These are phyloP conservation scores for Aldrovandia affinis DNA, from an alignment of 2,797 vertebrate species.

Conservation along the genomic window DNA sequence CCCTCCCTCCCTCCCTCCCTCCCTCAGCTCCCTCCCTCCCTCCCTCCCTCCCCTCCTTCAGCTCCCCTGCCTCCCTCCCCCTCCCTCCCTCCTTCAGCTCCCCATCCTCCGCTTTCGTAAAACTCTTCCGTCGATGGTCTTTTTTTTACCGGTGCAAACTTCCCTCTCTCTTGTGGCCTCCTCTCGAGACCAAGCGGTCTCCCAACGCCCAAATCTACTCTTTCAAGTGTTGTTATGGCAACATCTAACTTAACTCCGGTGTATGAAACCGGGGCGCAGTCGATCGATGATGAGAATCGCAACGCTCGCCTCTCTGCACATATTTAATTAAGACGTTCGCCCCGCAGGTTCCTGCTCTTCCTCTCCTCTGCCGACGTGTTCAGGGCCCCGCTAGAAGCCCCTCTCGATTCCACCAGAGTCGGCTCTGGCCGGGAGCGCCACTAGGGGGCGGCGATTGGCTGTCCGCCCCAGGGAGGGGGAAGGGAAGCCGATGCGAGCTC, in stretches of 20 bases:
- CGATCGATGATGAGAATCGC: slow-evolving; percentile 47
- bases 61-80: too few species aligned
- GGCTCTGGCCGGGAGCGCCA: background rate
- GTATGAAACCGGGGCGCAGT: slow-evolving; percentile 42
- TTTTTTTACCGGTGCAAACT: slow-evolving; percentile 24
- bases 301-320: slow-evolving; percentile 35
- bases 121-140: slow-evolving; percentile 34
- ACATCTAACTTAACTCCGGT: slow-evolving; percentile 46
- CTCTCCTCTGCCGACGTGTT: background rate
- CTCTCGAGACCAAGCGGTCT: slow-evolving; percentile 34
- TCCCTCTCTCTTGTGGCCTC: slow-evolving; percentile 25
- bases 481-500: too few species aligned
- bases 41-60: background rate
- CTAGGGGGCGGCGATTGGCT: too few species aligned
- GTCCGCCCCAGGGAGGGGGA: too few species aligned
- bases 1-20: too few species aligned
- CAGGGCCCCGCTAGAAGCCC: background rate
- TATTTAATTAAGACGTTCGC: slow-evolving; percentile 48
- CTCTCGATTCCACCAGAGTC: background rate
- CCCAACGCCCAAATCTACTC: slow-evolving; percentile 44
- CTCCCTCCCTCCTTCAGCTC: slow-evolving; percentile 21
- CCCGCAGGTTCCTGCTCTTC: background rate
- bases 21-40: background rate
- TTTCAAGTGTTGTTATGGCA: slow-evolving; percentile 58
- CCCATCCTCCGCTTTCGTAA: slow-evolving; percentile 30